phyloP scores from a whole-genome alignment of 92 coral and sea anemone species.

The Porites rus region DNA sequence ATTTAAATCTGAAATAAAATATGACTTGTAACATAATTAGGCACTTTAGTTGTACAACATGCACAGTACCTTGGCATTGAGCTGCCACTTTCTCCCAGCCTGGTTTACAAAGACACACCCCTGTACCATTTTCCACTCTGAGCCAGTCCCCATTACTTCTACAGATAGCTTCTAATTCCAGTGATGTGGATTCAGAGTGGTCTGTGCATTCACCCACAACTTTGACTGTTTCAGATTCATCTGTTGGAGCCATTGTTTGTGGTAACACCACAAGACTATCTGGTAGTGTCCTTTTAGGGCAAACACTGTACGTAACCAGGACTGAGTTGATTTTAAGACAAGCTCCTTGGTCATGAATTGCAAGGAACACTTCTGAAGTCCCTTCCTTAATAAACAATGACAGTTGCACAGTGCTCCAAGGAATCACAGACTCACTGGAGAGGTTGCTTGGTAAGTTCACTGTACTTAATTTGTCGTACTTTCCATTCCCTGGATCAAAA shows the following conservation, averaged over 20 bases:
- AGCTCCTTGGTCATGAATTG: slow-evolving; percentile 73
- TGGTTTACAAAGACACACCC: slow-evolving; percentile 68
- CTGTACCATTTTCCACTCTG: slow-evolving; percentile 22
- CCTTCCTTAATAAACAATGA: slow-evolving; percentile 49
- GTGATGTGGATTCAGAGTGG: slow-evolving; percentile 57
- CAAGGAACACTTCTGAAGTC: slow-evolving; percentile 58
- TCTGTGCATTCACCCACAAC: slow-evolving; percentile 58
- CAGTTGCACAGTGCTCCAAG: slow-evolving; percentile 9
- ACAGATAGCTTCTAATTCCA: slow-evolving; percentile 69
- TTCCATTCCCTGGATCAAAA: slow-evolving; percentile 38
- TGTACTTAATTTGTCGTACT: slow-evolving; percentile 17
- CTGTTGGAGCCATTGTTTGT: slow-evolving; percentile 71
- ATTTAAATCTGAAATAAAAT: too few species aligned
- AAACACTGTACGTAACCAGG: slow-evolving; percentile 59
- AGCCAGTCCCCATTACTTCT: slow-evolving; percentile 70
- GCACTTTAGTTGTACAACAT: too few species aligned
- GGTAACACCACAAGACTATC: slow-evolving; percentile 62
- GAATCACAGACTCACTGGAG: slow-evolving; percentile 2
- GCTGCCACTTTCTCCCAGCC: slow-evolving; percentile 58
- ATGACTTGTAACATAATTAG: too few species aligned
- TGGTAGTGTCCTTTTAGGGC: slow-evolving; percentile 60
- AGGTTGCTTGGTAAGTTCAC: background rate
- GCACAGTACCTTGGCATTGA: slow-evolving; percentile 47
- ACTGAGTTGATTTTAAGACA: slow-evolving; percentile 56
- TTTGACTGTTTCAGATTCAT: slow-evolving; percentile 54